Evolutionary conservation across 2,888 invertebrate genomes (phyloP), one percentile per base, ranked within the genome.

Genomic region (Calliopum simillimum): DNA sequence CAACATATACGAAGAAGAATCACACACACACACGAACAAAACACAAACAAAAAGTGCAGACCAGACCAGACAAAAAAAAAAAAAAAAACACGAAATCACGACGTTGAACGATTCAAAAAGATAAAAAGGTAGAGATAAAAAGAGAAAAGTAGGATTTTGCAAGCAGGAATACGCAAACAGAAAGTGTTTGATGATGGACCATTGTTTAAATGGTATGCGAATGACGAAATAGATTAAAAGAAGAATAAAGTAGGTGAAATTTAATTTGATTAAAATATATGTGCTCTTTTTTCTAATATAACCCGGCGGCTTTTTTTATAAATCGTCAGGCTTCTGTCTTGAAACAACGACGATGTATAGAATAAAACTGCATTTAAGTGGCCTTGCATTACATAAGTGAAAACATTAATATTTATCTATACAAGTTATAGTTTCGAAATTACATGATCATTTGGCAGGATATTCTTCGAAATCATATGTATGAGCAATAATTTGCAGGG

Each of bases 1-100:
- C 75, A 78, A 79, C 78, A 78, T 77, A 80, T 79, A 83, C 80
- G 81, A 78, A 76, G 79, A 78, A 77, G 71, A 77, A 77, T 79
- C 78, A 33, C 78, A 80, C 77, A 81, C 76, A 78, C 76, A 81
- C 76, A 79, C 77, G 76, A 79, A 77, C 78, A 75, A 78, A 76
- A 76, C 73, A 74, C 74, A 68, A 74, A 56, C n/a, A 73, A 76
- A 73, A 76, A 75, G 76, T 76, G 73, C 74, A 74, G 71, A 78
- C 73, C 76, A 76, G 75, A 76, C 75, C 76, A 75, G 75, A 51
- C 76, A 74, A 63, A 73, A 76, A 77, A 75, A 76, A 79, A 76
- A 76, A 72, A 77, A 75, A 76, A 79, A 76, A 76, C 71, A 74
- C 65, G 58, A 68, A 68, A 70, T 68, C 46, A 74, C 49, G 67